These are phyloP conservation scores for Leptosomus discolor DNA, from an alignment of 2,113 vertebrate genomes.

Conservation along the genomic window DNA sequence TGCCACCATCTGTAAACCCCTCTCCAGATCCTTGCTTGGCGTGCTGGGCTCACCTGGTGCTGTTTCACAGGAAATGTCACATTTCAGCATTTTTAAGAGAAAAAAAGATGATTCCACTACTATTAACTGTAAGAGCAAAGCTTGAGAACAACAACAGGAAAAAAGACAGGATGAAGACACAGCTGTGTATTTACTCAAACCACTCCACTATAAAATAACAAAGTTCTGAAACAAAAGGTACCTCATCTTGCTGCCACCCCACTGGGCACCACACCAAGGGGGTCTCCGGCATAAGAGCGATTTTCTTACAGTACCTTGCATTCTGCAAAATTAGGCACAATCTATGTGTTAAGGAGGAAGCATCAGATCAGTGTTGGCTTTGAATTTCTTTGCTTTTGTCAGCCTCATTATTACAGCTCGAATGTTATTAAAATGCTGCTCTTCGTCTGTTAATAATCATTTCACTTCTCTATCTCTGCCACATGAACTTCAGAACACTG, in stretches of 20 bases:
- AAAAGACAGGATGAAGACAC: background rate
- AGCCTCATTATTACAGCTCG: slow-evolving; percentile 67
- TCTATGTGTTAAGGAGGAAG: slow-evolving; percentile 28
- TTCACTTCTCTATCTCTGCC: slow-evolving; percentile 68
- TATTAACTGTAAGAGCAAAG: background rate
- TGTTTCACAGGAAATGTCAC: background rate
- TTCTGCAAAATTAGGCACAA: slow-evolving; percentile 39
- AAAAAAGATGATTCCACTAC: background rate
- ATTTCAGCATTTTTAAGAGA: background rate
- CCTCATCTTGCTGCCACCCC: slow-evolving; percentile 43
- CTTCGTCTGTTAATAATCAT: slow-evolving; percentile 69
- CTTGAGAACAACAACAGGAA: background rate
- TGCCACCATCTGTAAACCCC: background rate
- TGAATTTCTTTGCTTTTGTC: slow-evolving; percentile 69
- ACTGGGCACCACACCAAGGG: slow-evolving; percentile 1
- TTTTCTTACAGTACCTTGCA: background rate
- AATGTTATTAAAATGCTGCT: slow-evolving; percentile 72
- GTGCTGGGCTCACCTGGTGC: background rate
- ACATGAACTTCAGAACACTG: slow-evolving; percentile 67
- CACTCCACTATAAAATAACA: background rate
- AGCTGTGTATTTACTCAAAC: slow-evolving; percentile 31
- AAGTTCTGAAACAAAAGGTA: slow-evolving; percentile 30
- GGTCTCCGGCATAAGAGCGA: background rate
- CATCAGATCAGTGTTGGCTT: slow-evolving; percentile 13
- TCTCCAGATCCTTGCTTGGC: background rate